Evolutionary conservation across 2,888 invertebrate species (phyloP), one percentile per base, ranked within the genome.

Genomic region (Cephus sareptanus): DNA sequence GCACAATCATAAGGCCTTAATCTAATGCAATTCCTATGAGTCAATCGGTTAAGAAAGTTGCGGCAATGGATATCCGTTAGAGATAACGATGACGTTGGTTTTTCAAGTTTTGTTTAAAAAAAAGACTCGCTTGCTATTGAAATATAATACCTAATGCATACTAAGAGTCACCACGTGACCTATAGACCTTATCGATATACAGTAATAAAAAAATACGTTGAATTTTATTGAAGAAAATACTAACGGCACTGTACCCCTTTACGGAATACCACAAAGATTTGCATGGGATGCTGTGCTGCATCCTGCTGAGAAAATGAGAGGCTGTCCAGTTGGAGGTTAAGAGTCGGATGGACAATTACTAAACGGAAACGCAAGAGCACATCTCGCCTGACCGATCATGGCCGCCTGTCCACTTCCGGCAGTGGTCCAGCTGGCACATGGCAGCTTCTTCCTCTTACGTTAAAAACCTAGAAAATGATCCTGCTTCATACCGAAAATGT

Each of bases 341-440:
- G 34, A 73, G 69, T 33, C 31, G 30, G 68, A 35, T 15, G 15
- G 40, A 70, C 71, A 77, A 77, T 77, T 77, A 77, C 70, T 76
- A 79, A 68, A 79, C 80, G 80, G 79, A 79, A 80, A 77, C 73
- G 56, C 34, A 37, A 70, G 74, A 71, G 70, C 40, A 70, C 70
- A 75, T 70, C 68, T 11, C 74, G 30, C n/a, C 40, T 56, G 40
- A 56, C 40, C 40, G 40, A 56, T 56, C 40, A 23, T 56, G 40
- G 40, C 9, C 23, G 40, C 23, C 23, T 77, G 75, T 77, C 79
- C 79, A 80, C 77, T 79, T 80, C 80, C 80, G 79, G 79, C 76
- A 76, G 35, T 74, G 73, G 69, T 76, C 76, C 80, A 79, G 79
- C 79, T 80, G 80, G 68, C 76, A 73, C 79, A 76, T 80, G 75